Evolutionary conservation across 2,113 vertebrate genomes (phyloP), one percentile per base, ranked within the genome.

Genomic region (Rhadina sibilatrix): DNA sequence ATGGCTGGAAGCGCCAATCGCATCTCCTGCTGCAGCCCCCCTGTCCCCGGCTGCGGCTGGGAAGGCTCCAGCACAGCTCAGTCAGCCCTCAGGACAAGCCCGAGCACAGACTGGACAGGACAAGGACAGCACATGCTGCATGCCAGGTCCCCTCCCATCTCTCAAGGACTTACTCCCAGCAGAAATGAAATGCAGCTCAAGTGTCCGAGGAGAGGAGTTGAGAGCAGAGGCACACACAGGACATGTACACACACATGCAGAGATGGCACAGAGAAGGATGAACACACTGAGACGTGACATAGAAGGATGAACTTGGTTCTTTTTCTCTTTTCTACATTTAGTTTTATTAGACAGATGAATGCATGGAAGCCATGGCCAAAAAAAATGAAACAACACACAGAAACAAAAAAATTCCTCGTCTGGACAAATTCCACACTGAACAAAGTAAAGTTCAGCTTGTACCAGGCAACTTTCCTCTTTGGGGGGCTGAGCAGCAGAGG

Each of bases 261-360:
- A 92, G 94, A 91, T 16, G 70, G 38, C 56, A 68, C 44, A 38
- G 44, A 30, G 60, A 84, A 35, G 47, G 60, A 89, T n/a, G 52
- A 81, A 63, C 83, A 81, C 42, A 27, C 52, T 35, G 91, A 89
- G 63, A 74, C 70, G 7, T 11, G 7, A 70, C 87, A 77, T 59
- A 44, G 80, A 88, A 68, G 61, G 82, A 77, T 50, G 47, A 83
- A 83, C 72, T 77, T 0, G 0, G n/a, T 3, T 56, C 70, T 70
- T 35, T 57, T 88, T 63, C 74, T 5, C 13, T 81, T 65, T 87
- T 68, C 89, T 83, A 79, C 75, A 79, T 54, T 86, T 81, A 72
- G 74, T 89, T 97, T 97, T 97, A 97, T 98, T 97, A 91, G 79
- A 93, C 90, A 87, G 56, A 94, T 68, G 64, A 74, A 92, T 10